Conservation (phyloP, 2,888 invertebrate genomes). For the Sinopyrophorus schimmeli region DNA sequence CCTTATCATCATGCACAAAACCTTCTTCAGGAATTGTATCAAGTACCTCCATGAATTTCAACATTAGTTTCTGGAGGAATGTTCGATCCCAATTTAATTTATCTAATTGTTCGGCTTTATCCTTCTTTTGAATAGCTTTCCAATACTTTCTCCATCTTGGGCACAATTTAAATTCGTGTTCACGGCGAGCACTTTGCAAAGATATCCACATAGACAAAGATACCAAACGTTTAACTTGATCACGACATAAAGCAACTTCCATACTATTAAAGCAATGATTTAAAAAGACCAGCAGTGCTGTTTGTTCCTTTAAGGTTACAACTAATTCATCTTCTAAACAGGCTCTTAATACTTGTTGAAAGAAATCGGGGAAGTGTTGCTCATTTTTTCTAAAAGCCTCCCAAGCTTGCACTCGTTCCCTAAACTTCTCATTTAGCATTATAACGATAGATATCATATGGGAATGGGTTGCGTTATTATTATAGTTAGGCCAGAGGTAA, state of each 20-base stretch:
- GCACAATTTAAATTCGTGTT: conserved; percentile 81
- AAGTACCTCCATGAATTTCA: conserved; percentile 82
- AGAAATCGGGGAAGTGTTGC: conserved; percentile 78
- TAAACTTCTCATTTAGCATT: conserved; percentile 98
- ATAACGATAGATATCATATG: conserved; percentile 97
- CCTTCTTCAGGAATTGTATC: conserved; percentile 72
- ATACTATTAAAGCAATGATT: conserved; percentile 98
- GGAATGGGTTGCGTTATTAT: conserved; percentile 75
- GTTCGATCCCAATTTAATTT: conserved; percentile 82
- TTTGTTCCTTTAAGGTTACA: conserved; percentile 73
- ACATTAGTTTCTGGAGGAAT: conserved; percentile 83
- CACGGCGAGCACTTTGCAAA: conserved; percentile 80
- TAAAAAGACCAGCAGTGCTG: conserved; percentile 85
- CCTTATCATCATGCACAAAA: conserved; percentile 60
- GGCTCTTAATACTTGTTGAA: conserved; percentile 77
- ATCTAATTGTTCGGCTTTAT: conserved; percentile 70
- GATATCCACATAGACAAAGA: conserved; percentile 94
- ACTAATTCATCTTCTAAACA: conserved; percentile 67
- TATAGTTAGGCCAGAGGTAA: conserved; percentile 95
- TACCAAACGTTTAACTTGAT: conserved; percentile 85
- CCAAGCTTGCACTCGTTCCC: conserved; percentile 97
- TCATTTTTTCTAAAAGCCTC: conserved; percentile 81
- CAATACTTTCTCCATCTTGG: conserved; percentile 93
- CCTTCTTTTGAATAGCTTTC: conserved; percentile 85
- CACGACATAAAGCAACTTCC: conserved; percentile 91